Conservation (phyloP, 2,113 vertebrate species). For the Alethe diademata region DNA sequence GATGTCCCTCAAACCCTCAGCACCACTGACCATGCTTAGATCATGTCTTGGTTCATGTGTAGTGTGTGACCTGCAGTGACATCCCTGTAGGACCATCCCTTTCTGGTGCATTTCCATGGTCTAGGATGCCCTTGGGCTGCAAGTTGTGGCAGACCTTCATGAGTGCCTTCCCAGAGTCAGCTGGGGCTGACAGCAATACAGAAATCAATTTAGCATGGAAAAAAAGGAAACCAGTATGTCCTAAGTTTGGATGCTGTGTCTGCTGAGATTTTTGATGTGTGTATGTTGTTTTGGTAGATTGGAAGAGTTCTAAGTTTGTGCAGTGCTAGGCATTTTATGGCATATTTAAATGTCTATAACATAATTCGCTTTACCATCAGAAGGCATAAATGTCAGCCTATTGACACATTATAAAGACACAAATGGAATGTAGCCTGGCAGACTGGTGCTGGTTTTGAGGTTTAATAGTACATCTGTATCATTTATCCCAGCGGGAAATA, state of each 20-base stretch:
- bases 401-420: slow-evolving; percentile 58
- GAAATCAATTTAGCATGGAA: not conserved
- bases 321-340: not conserved
- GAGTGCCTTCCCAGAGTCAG: not conserved
- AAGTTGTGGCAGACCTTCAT: not conserved
- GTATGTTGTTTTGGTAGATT: not conserved
- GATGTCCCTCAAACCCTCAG: not conserved
- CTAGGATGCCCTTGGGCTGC: not conserved
- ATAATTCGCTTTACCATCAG: slow-evolving; percentile 38
- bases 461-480: slow-evolving; percentile 70
- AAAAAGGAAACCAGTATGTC: not conserved
- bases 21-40: not conserved
- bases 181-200: not conserved
- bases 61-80: not conserved
- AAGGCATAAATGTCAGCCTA: slow-evolving; percentile 48
- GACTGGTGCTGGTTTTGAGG: slow-evolving; percentile 18
- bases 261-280: not conserved
- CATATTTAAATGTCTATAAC: slow-evolving; percentile 28
- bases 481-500: slow-evolving; percentile 71
- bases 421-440: slow-evolving; percentile 40
- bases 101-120: not conserved
- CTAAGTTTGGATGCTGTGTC: not conserved
- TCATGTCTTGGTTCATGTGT: not conserved
- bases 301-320: not conserved
- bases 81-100: rapidly evolving